A percentile compares a stretch with the other conserved stretches of the same genome.
These are phyloP conservation scores for Cryptophagus acutangulus DNA, from an alignment of 2,888 invertebrate species.

Conservation along the genomic window DNA sequence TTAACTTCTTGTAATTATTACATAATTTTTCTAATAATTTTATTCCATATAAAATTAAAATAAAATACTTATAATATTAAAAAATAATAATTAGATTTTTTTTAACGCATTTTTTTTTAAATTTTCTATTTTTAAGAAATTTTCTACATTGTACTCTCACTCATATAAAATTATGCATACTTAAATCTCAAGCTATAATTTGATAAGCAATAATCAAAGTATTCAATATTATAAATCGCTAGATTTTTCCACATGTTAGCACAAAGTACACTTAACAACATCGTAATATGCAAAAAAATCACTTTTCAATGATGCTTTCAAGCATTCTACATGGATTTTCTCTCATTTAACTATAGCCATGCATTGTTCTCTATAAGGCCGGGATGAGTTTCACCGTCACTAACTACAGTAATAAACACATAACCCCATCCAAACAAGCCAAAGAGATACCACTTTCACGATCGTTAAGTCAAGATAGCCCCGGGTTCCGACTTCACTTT, in stretches of 20 bases:
- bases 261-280: background rate
- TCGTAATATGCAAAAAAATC: background rate
- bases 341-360: constrained; percentile 7
- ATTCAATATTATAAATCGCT: too few species aligned
- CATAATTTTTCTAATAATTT: too few species aligned
- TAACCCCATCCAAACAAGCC: constrained; percentile 14
- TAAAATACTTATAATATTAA: too few species aligned
- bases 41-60: too few species aligned
- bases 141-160: too few species aligned
- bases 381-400: constrained; percentile 16
- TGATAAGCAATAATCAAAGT: too few species aligned
- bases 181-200: too few species aligned
- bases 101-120: too few species aligned
- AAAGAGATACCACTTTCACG: constrained; percentile 31
- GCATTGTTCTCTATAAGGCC: constrained; percentile 15
- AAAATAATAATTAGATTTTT: too few species aligned
- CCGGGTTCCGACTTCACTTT: constrained; percentile 35
- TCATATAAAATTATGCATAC: too few species aligned
- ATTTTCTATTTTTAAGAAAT: too few species aligned
- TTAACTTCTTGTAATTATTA: too few species aligned
- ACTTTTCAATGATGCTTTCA: background rate
- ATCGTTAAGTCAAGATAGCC: constrained; percentile 35
- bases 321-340: constrained; percentile 9
- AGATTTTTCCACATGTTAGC: background rate
- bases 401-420: constrained; percentile 20